Percentiles rank a stretch among this genome's conserved stretches.
These are phyloP conservation scores for Corythornis madagascariensis DNA, from an alignment of 2,113 vertebrate species.

Conservation along the genomic window DNA sequence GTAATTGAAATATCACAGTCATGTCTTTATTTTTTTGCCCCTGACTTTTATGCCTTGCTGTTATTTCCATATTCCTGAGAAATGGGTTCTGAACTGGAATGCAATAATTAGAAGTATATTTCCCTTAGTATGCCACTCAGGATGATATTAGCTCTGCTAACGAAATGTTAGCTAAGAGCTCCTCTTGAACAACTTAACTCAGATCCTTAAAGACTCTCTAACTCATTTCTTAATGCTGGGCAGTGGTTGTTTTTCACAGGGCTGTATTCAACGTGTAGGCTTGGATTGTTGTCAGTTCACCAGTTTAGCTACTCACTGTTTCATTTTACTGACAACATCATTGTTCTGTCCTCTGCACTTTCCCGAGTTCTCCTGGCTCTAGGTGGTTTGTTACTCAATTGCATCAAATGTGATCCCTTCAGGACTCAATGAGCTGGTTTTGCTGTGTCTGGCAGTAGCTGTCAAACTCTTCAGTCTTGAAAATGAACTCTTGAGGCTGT, in stretches of 20 bases:
- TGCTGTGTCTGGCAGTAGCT: background rate
- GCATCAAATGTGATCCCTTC: background rate
- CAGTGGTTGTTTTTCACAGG: background rate
- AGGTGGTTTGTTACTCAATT: fast-evolving
- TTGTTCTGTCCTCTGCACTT: background rate
- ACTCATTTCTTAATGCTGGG: background rate
- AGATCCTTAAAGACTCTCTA: background rate
- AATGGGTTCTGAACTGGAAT: background rate
- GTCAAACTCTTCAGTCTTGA: background rate
- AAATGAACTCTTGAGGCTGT: background rate
- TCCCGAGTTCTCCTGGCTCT: background rate
- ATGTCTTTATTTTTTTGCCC: background rate
- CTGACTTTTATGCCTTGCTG: background rate
- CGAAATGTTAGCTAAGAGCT: background rate
- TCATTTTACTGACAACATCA: background rate
- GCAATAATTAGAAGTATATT: background rate
- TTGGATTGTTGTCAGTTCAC: background rate
- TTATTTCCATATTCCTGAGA: background rate
- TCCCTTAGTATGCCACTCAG: background rate
- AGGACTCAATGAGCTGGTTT: background rate
- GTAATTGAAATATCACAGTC: background rate
- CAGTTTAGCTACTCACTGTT: background rate
- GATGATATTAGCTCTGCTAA: background rate
- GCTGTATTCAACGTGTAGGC: background rate
- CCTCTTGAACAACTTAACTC: background rate